These are phyloP conservation scores for Palythoa caribaeorum DNA, from an alignment of 92 coral and sea anemone genomes.

Conservation along the genomic window DNA sequence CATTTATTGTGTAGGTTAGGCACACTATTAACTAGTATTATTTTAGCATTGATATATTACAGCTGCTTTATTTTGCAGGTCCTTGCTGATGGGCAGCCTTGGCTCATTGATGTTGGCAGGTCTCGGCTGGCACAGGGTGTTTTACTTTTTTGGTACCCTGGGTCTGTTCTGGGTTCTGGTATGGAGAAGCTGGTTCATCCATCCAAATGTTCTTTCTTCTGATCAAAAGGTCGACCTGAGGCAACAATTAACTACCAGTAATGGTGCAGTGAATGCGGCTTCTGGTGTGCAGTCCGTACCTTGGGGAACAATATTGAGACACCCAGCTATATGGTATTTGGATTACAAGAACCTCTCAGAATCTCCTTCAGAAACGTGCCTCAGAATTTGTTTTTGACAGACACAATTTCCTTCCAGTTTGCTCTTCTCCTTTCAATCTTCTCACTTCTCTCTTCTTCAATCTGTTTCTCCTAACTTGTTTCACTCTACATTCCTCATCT, in stretches of 20 bases:
- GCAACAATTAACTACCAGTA: neutral
- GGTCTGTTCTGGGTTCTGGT: constrained; percentile 67
- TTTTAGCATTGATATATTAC: too few species aligned
- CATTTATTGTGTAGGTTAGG: too few species aligned
- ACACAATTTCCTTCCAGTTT: neutral
- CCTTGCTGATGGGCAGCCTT: constrained; percentile 69
- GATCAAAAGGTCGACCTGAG: constrained; percentile 27
- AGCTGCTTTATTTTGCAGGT: constrained; percentile 30
- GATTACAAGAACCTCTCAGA: neutral
- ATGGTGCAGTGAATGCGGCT: neutral
- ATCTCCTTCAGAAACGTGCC: neutral
- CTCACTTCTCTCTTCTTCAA: too few species aligned
- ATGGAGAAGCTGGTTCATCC: constrained; percentile 60
- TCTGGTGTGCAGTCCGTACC: constrained; percentile 47
- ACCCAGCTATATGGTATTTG: constrained; percentile 70
- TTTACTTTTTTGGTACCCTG: constrained; percentile 66
- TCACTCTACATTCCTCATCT: neutral
- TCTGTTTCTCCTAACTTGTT: too few species aligned
- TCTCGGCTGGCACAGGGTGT: constrained; percentile 79
- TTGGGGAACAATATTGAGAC: constrained; percentile 62
- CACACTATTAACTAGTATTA: too few species aligned
- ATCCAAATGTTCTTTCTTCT: constrained; percentile 10
- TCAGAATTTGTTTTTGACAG: neutral
- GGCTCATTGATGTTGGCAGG: constrained; percentile 71
- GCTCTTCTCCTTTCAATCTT: too few species aligned